These are phyloP conservation scores for Hirudo medicinalis DNA, from an alignment of 1,140 invertebrate genomes.

Conservation along the genomic window DNA sequence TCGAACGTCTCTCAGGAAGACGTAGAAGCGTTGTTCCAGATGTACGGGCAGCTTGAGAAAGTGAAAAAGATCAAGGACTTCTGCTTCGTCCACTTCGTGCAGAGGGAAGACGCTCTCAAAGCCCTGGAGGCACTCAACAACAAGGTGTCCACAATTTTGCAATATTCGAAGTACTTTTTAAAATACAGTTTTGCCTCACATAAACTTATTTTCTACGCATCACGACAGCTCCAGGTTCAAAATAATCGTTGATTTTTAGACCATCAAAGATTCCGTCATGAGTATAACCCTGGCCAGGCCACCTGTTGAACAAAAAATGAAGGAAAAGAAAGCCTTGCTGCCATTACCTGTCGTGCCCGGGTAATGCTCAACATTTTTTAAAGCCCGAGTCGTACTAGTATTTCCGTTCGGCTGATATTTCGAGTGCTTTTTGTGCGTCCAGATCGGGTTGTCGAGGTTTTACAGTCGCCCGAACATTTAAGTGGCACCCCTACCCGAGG, in stretches of 20 bases:
- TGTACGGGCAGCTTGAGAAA: slow-evolving; percentile 82
- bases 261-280: slow-evolving; percentile 72
- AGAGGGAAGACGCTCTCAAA: slow-evolving; percentile 84
- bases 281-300: slow-evolving; percentile 95
- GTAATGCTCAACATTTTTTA: neutral
- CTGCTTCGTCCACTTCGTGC: slow-evolving; percentile 96
- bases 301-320: slow-evolving; percentile 93
- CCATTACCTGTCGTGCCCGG: neutral
- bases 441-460: no score
- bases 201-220: neutral
- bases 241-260: slow-evolving; percentile 25
- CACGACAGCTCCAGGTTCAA: no score
- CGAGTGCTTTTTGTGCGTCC: neutral
- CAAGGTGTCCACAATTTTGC: slow-evolving; percentile 44
- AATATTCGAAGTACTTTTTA: neutral
- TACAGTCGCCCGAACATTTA: neutral
- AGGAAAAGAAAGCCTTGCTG: slow-evolving; percentile 80
- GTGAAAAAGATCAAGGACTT: slow-evolving; percentile 99
- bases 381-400: neutral
- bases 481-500: no score
- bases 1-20: slow-evolving; percentile 90
- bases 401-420: neutral
- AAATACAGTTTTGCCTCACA: neutral
- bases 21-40: slow-evolving; percentile 82
- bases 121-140: slow-evolving; percentile 89